phyloP scores from a whole-genome alignment of 2,113 vertebrate genomes.

The Ceratotherium simum region DNA sequence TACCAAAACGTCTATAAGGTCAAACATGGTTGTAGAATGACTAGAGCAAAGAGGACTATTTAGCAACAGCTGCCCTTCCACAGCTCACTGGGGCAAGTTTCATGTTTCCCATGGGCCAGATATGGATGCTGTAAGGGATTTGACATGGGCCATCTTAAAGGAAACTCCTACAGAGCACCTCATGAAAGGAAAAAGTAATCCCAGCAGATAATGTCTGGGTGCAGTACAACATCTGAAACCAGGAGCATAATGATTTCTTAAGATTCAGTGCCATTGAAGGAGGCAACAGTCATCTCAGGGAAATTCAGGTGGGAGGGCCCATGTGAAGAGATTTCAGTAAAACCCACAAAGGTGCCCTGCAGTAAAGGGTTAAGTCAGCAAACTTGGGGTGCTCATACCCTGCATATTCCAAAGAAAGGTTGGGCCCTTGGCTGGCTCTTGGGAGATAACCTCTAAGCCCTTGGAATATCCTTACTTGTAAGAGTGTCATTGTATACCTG shows the following conservation, averaged over 20 bases:
- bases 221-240: background rate
- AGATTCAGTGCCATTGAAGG: background rate
- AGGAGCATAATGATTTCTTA: background rate
- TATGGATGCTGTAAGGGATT: background rate
- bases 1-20: background rate
- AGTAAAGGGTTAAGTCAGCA: background rate
- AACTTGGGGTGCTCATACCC: too few species aligned
- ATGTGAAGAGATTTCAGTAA: background rate
- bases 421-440: background rate
- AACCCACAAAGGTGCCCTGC: background rate
- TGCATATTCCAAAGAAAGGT: background rate
- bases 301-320: background rate
- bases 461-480: too few species aligned
- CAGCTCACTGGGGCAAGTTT: background rate
- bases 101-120: background rate
- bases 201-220: fast-evolving
- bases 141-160: background rate
- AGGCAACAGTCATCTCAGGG: background rate
- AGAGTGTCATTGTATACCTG: background rate
- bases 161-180: background rate
- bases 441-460: background rate
- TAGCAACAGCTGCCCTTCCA: background rate
- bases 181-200: background rate
- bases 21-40: too few species aligned
- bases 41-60: background rate